Evolutionary conservation across 2,888 invertebrate species (phyloP).

Genomic region (Tenthredo amoena): DNA sequence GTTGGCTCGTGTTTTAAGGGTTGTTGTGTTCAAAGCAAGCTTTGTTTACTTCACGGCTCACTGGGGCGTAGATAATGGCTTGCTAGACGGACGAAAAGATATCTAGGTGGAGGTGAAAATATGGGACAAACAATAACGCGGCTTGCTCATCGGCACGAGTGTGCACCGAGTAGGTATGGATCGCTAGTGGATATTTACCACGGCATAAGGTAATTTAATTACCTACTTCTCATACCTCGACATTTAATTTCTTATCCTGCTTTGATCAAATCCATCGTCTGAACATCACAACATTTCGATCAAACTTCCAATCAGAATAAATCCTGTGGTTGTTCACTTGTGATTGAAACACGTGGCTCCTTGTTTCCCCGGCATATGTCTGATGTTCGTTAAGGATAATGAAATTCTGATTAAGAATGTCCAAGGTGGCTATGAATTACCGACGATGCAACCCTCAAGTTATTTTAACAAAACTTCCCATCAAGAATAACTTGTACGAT

Average conservation of each 20-base stretch:
- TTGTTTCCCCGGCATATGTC: neutral
- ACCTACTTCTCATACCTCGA: neutral
- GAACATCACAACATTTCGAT: neutral
- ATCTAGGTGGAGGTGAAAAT: conserved; percentile 41
- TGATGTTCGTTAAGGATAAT: neutral
- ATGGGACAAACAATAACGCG: conserved; percentile 36
- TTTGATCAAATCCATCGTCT: neutral
- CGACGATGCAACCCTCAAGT: neutral
- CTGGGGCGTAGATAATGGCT: conserved; percentile 59
- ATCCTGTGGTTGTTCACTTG: neutral
- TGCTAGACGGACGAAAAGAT: conserved; percentile 37
- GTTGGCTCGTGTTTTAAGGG: conserved; percentile 48
- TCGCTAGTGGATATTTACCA: neutral
- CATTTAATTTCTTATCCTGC: neutral
- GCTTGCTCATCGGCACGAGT: conserved; percentile 44
- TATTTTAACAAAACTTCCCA: neutral
- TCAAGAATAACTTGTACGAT: conserved; percentile 6
- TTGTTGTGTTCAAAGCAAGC: conserved; percentile 54
- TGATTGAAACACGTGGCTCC: neutral
- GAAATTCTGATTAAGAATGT: neutral
- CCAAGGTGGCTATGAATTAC: neutral
- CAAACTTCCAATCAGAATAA: neutral
- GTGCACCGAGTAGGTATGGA: neutral
- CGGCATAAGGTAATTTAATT: conserved; percentile 34
- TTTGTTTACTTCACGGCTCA: conserved; percentile 63